phyloP scores from a whole-genome alignment of 2,113 vertebrate genomes.

The Zosterops lateralis region DNA sequence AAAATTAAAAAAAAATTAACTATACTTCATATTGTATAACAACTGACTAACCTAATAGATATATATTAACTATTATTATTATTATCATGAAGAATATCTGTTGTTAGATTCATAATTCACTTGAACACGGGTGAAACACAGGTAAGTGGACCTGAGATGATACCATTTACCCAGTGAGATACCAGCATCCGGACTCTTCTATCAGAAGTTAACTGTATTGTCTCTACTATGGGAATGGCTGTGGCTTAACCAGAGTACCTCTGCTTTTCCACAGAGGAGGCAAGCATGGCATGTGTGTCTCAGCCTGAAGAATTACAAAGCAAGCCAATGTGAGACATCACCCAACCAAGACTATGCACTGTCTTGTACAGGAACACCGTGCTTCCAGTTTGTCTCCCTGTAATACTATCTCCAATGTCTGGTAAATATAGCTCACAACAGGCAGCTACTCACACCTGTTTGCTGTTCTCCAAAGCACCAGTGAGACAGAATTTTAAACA shows the following conservation, averaged over 20 bases:
- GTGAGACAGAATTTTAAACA: not conserved
- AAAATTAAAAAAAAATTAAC: not conserved
- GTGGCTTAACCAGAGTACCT: not conserved
- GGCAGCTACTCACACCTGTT: not conserved
- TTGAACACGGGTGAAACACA: not conserved
- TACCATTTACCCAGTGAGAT: not conserved
- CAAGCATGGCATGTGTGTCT: not conserved
- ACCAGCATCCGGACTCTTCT: not conserved
- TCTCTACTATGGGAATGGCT: not conserved
- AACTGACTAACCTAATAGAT: not conserved
- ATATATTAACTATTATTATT: not conserved
- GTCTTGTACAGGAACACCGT: not conserved
- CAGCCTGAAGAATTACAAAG: not conserved
- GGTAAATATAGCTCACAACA: not conserved
- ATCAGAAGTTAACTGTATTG: not conserved
- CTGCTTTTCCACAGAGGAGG: not conserved
- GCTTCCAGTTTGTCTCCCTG: not conserved
- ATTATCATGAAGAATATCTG: not conserved
- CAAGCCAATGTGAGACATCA: not conserved
- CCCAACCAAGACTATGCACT: not conserved
- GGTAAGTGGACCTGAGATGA: not conserved
- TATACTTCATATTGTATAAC: not conserved
- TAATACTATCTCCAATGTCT: not conserved
- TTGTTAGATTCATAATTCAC: not conserved
- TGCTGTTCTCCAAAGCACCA: not conserved